Evolutionary conservation across 2,888 invertebrate genomes (phyloP).

Genomic region (Meliscaeva auricollis): DNA sequence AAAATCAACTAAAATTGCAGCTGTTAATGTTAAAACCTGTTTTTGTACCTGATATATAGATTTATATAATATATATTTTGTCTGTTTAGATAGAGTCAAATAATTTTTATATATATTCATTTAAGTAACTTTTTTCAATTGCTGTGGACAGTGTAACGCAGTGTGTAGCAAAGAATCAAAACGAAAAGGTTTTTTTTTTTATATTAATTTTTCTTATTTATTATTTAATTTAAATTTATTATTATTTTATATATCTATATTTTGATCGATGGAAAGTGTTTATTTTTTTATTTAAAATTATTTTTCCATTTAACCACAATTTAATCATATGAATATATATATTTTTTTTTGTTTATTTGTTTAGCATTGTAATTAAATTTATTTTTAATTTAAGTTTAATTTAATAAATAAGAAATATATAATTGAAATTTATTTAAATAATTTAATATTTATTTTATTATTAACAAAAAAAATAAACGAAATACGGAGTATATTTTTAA

Average conservation of each 20-base stretch:
- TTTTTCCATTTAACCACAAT: constrained; percentile 32
- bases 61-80: constrained; percentile 37
- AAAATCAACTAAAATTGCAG: constrained; percentile 52
- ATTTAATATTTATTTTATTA: background rate
- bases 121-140: constrained; percentile 76
- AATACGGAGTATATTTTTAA: constrained; percentile 9
- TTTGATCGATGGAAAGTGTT: constrained; percentile 47
- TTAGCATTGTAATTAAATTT: constrained; percentile 30
- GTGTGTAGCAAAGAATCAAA: constrained; percentile 77
- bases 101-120: constrained; percentile 54
- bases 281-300: constrained; percentile 29
- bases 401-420: background rate
- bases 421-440: constrained; percentile 27
- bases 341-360: constrained; percentile 8
- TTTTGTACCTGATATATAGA: constrained; percentile 65
- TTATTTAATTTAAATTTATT: constrained; percentile 31
- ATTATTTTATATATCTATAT: constrained; percentile 15
- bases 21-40: constrained; percentile 66
- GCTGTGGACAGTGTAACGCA: constrained; percentile 80
- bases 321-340: constrained; percentile 38
- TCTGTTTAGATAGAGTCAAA: constrained; percentile 73
- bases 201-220: constrained; percentile 47
- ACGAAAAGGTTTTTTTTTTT: constrained; percentile 61
- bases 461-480: background rate
- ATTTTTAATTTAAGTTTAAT: constrained; percentile 14